Evolutionary conservation across 2,797 vertebrate species (phyloP).

Genomic region (Trichosurus vulpecula): DNA sequence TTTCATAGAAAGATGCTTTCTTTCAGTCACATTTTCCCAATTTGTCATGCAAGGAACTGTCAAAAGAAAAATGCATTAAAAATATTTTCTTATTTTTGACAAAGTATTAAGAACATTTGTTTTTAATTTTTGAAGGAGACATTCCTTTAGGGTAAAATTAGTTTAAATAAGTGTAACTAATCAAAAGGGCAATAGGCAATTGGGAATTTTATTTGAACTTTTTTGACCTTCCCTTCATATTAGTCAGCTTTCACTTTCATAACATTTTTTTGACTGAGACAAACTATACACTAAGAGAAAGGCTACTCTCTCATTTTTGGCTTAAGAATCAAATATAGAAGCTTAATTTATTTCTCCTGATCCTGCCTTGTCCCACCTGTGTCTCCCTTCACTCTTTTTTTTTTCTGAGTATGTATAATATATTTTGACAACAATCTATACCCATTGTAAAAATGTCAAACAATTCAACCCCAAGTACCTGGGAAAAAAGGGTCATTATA

Average conservation of each 20-base stretch:
- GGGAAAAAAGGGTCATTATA: not conserved
- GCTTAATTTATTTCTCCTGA: conserved; percentile 33
- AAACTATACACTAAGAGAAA: conserved; percentile 9
- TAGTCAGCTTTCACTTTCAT: conserved; percentile 52
- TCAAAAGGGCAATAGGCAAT: conserved; percentile 61
- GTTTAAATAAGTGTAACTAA: conserved; percentile 70
- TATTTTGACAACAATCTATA: conserved; percentile 16
- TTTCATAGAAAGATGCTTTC: conserved; percentile 39
- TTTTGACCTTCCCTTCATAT: conserved; percentile 67
- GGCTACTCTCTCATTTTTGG: not conserved
- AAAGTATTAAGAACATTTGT: conserved; percentile 54
- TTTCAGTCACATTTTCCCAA: conserved; percentile 66
- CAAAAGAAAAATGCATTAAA: conserved; percentile 60
- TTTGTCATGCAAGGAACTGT: conserved; percentile 62
- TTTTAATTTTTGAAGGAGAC: conserved; percentile 71
- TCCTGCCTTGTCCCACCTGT: not conserved
- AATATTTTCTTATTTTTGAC: conserved; percentile 66
- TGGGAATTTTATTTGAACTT: conserved; percentile 63
- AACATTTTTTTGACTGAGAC: not conserved
- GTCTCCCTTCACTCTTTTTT: not conserved
- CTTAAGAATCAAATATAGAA: not conserved
- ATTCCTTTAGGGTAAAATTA: conserved; percentile 53
- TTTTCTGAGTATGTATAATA: not conserved
- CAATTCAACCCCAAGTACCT: not conserved
- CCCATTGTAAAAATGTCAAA: conserved; percentile 17